Conservation (phyloP, 2,113 vertebrate species). For the Hippocampus zosterae region DNA sequence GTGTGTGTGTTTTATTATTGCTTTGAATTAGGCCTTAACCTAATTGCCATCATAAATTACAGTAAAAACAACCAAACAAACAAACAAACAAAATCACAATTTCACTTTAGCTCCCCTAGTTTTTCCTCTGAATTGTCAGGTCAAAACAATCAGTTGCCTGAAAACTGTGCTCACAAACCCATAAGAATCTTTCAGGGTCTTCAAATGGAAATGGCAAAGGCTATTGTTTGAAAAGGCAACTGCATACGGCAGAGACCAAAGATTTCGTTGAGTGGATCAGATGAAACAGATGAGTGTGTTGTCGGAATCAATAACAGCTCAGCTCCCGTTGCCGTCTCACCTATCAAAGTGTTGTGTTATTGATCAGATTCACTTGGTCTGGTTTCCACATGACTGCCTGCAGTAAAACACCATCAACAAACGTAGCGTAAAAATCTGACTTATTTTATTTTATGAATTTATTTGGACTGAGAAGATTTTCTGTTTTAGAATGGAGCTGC, state of each 20-base stretch:
- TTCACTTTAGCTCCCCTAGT: background rate
- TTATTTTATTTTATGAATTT: background rate
- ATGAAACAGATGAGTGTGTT: conserved; percentile 49
- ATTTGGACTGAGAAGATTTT: background rate
- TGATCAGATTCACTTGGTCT: conserved; percentile 58
- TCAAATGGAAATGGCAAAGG: background rate
- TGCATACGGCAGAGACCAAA: conserved; percentile 21
- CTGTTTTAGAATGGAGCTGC: conserved; percentile 36
- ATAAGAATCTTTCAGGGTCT: background rate
- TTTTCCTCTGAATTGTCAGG: background rate
- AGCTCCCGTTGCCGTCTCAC: conserved; percentile 34
- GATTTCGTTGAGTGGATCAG: conserved; percentile 15
- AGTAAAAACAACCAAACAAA: too few relatives aligned
- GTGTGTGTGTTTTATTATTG: background rate
- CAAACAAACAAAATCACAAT: background rate
- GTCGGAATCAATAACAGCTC: conserved; percentile 54
- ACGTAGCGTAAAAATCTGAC: conserved; percentile 6
- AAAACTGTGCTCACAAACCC: background rate
- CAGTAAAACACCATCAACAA: conserved; percentile 25
- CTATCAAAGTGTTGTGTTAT: conserved; percentile 47
- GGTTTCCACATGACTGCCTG: conserved; percentile 48
- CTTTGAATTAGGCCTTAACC: background rate
- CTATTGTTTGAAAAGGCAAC: background rate
- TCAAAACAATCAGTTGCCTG: background rate
- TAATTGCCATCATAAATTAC: background rate